Percentiles rank a stretch among this genome's conserved stretches.
Evolutionary conservation across 2,888 invertebrate genomes (phyloP).

Genomic region (Eurois occulta): DNA sequence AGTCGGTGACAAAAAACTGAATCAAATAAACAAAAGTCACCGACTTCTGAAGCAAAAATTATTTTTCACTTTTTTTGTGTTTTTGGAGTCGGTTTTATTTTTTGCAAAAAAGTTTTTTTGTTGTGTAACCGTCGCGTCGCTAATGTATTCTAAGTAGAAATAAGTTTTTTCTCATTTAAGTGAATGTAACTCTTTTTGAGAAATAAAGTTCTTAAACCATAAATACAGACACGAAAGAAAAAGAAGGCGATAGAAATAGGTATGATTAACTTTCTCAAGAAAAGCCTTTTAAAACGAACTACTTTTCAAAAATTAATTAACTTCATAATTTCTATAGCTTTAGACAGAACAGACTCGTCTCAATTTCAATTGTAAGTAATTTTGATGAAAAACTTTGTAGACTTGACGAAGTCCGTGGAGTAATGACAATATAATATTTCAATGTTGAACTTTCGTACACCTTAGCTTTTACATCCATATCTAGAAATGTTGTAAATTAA

Average conservation of each 20-base stretch:
- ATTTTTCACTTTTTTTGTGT: too few relatives aligned
- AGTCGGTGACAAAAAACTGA: too few relatives aligned
- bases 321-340: conserved; percentile 22
- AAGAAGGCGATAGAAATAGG: not conserved
- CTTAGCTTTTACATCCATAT: not conserved
- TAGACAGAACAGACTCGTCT: conserved; percentile 20
- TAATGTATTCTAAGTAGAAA: too few relatives aligned
- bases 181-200: too few relatives aligned
- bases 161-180: too few relatives aligned
- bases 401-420: conserved; percentile 16
- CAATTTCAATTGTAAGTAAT: conserved; percentile 40
- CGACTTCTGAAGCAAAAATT: too few relatives aligned
- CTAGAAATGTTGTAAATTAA: not conserved
- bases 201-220: too few relatives aligned
- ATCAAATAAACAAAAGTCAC: too few relatives aligned
- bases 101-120: too few relatives aligned
- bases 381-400: conserved; percentile 44
- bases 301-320: conserved; percentile 25
- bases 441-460: conserved; percentile 19
- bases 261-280: not conserved
- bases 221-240: not conserved
- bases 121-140: too few relatives aligned
- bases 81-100: too few relatives aligned
- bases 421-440: conserved; percentile 46
- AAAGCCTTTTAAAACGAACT: not conserved